Base-by-base conservation (phyloP, 2,797 vertebrate genomes). In the Alauda arvensis region DNA sequence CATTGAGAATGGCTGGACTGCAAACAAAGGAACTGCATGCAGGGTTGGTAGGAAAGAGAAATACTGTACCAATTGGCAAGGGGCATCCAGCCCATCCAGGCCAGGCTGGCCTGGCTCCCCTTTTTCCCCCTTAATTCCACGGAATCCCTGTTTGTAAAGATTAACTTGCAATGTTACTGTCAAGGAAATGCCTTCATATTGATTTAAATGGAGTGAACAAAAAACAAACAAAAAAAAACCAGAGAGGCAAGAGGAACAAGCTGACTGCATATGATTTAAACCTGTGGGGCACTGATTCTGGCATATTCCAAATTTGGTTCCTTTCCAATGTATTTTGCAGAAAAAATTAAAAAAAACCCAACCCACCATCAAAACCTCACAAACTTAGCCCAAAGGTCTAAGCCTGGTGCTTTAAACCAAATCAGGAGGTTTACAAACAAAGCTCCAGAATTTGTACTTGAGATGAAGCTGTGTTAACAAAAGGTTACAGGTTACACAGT, bases 21-120 rank as follows among this genome's bases (percentile, higher is more conserved):
- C 90, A 93, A 95, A 97, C 96, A 97, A 96, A 97, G 97, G 96
- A 98, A 98, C 96, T 91, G 66, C 99, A 98, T 97, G 97, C 98
- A 97, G 98, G 97, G 96, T 96, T 96, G 96, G 97, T 96, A 99
- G 98, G 98, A 99, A 98, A 99, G 98, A 98, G 98, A 98, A 97
- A 99, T 99, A 99, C 99, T 99, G 99, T 99, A 99, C 99, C 99
- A 99, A 99, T 98, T 99, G 99, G 99, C 99, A 99, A 95, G 99
- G 99, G 98, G 99, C 99, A 98, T 99, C 99, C 98, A 99, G 98
- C 98, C 99, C 99, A 96, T 99, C 99, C 98, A 99, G 99, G 97
- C 99, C 99, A 98, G 99, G 99, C 94, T 99, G 99, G 97, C 99
- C 99, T 98, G 99, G 99, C 98, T 99, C 99, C 98, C 99, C 99